A percentile compares a stretch with the other conserved stretches of the same genome.
Evolutionary conservation across 1,140 invertebrate species (phyloP).

Genomic region (Trialeurodes vaporariorum): DNA sequence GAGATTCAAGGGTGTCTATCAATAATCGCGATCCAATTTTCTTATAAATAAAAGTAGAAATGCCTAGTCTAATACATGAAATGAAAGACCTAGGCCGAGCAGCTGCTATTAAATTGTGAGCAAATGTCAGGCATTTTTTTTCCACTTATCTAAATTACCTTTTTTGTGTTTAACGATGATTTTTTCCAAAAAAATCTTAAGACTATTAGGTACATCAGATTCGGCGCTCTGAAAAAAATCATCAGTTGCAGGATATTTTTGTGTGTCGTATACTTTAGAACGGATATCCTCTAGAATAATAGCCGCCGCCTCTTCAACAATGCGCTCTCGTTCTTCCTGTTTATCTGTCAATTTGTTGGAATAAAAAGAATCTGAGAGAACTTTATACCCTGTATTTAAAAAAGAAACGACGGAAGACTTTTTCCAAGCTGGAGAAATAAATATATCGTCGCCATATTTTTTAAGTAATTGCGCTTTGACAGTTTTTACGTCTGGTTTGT

Average conservation of each 20-base stretch:
- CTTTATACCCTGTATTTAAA: not conserved
- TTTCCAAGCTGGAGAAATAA: not conserved
- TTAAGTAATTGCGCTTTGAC: not conserved
- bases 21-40: not conserved
- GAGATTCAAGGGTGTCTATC: not conserved
- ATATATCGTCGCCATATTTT: not conserved
- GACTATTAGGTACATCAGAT: not conserved
- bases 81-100: not conserved
- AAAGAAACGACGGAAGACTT: not conserved
- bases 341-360: not conserved
- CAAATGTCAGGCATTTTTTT: not conserved
- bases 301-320: not conserved
- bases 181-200: not conserved
- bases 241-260: not conserved
- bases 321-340: not conserved
- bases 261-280: not conserved
- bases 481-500: not conserved
- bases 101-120: not conserved
- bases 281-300: not conserved
- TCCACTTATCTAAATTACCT: not conserved
- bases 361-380: not conserved
- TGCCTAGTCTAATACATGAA: not conserved
- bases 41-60: not conserved
- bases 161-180: not conserved
- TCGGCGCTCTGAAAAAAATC: not conserved